These are phyloP conservation scores for Dromiciops gliroides DNA, from an alignment of 2,113 vertebrate species.

Conservation along the genomic window DNA sequence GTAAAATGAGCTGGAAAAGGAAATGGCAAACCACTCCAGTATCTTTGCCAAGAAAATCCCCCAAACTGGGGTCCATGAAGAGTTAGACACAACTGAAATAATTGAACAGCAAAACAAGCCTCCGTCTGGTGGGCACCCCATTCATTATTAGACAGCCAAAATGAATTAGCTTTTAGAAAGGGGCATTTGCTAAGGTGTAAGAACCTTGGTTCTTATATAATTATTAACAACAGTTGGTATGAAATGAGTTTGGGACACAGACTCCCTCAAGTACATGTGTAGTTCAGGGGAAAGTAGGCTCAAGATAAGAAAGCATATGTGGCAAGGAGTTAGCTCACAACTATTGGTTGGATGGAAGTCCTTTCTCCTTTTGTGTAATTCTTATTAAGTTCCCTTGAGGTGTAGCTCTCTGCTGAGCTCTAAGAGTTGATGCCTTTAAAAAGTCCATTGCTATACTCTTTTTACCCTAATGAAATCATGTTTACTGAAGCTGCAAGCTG, in stretches of 20 bases:
- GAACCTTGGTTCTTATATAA: not conserved
- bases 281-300: not conserved
- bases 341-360: not conserved
- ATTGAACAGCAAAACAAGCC: not conserved
- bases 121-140: not conserved
- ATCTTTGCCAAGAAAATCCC: not conserved
- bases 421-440: not conserved
- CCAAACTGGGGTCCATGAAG: not conserved
- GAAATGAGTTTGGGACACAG: not conserved
- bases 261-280: not conserved
- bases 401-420: not conserved
- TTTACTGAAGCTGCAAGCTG: not conserved
- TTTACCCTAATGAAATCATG: not conserved
- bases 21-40: not conserved
- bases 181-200: not conserved
- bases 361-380: not conserved
- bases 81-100: not conserved
- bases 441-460: not conserved
- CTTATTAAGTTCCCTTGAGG: not conserved
- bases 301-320: not conserved
- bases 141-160: not conserved
- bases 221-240: not conserved
- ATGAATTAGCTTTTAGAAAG: not conserved
- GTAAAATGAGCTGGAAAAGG: not conserved
- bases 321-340: not conserved